Percentiles rank a stretch among this genome's conserved stretches.
These are phyloP conservation scores for Papilio gigon DNA, from an alignment of 2,888 invertebrate species.

Conservation along the genomic window DNA sequence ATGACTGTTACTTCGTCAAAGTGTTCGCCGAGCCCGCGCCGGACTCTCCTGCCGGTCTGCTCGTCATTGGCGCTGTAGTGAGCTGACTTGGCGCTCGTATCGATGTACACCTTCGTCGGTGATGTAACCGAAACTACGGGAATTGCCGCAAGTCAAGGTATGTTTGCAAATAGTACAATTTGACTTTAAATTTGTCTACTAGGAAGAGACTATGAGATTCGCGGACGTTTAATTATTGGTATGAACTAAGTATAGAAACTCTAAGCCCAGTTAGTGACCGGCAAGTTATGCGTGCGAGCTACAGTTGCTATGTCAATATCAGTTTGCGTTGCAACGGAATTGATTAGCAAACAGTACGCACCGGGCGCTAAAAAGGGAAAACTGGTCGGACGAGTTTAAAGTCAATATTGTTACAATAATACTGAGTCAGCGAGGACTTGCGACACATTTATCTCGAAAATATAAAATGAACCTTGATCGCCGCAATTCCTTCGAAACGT, in stretches of 20 bases:
- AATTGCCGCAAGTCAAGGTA: conserved; percentile 57
- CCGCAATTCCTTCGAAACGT: conserved; percentile 82
- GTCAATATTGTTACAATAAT: conserved; percentile 44
- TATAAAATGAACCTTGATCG: conserved; percentile 76
- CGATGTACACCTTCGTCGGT: conserved; percentile 80
- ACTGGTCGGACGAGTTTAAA: conserved; percentile 40
- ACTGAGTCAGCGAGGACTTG: conserved; percentile 47
- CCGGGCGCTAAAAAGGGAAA: conserved; percentile 36
- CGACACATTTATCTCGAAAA: conserved; percentile 26
- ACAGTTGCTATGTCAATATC: conserved; percentile 7
- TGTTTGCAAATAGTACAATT: conserved; percentile 30
- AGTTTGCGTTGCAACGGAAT: conserved; percentile 9
- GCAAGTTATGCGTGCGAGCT: background rate
- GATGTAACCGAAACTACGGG: conserved; percentile 82
- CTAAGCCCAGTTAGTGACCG: conserved; percentile 6
- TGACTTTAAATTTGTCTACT: conserved; percentile 38
- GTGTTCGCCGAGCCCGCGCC: conserved; percentile 41
- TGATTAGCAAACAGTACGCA: conserved; percentile 16
- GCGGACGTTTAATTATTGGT: background rate
- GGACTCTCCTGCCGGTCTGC: conserved; percentile 50
- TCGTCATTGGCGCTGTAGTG: conserved; percentile 78
- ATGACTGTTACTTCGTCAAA: conserved; percentile 62
- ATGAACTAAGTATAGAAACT: background rate
- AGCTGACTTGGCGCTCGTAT: conserved; percentile 68
- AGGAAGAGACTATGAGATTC: background rate